These are phyloP conservation scores for Gisinianus flammeolus DNA, from an alignment of 2,888 invertebrate genomes.

Conservation along the genomic window DNA sequence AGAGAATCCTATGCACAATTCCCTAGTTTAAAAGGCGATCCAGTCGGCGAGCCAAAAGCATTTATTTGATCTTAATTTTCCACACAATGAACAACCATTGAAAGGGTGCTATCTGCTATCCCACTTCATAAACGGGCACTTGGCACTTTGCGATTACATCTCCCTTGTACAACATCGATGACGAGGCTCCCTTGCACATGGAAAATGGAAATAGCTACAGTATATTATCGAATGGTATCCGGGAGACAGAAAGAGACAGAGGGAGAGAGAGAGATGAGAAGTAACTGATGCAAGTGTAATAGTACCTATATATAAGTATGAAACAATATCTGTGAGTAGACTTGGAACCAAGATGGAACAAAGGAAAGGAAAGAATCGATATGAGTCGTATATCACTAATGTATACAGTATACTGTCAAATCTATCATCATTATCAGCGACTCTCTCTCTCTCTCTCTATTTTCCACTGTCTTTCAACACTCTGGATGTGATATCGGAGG, in stretches of 20 bases:
- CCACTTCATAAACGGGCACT: not conserved
- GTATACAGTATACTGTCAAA: constrained; percentile 32
- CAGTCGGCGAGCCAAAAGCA: not conserved
- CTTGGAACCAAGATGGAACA: not conserved
- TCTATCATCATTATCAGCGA: constrained; percentile 35
- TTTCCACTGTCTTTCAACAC: not conserved
- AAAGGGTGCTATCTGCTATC: not conserved
- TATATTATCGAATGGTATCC: too few species aligned
- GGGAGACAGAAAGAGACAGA: not conserved
- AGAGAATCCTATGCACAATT: not conserved
- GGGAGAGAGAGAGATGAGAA: not conserved
- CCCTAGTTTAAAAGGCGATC: not conserved
- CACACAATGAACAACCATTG: not conserved
- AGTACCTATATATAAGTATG: not conserved
- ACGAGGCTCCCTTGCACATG: not conserved
- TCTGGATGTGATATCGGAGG: not conserved
- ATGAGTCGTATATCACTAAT: constrained; percentile 27
- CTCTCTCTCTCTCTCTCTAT: not conserved
- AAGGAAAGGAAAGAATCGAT: constrained; percentile 3
- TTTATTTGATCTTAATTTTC: constrained; percentile 19
- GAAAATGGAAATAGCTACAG: too few species aligned
- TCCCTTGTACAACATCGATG: not conserved
- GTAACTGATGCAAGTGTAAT: not conserved
- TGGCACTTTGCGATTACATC: not conserved
- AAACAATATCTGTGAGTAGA: too few species aligned